Evolutionary conservation across 2,797 vertebrate species (phyloP).

Genomic region (Simalia tracyae): DNA sequence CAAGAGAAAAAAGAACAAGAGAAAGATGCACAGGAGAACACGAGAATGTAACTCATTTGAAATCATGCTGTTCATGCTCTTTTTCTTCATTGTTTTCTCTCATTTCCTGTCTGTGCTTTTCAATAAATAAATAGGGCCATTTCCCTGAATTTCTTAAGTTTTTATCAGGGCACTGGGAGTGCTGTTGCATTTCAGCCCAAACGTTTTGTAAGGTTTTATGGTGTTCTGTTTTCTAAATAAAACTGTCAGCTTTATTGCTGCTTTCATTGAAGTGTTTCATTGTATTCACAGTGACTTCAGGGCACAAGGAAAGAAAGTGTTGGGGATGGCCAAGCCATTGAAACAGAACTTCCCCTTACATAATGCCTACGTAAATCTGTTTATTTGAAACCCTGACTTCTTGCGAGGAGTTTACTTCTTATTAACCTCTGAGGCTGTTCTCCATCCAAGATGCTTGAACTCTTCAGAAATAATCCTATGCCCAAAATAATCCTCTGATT

Average conservation of each 20-base stretch:
- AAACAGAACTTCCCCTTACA: slow-evolving; percentile 36
- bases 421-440: slow-evolving; percentile 4
- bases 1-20: neutral
- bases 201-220: slow-evolving; percentile 35
- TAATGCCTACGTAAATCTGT: slow-evolving; percentile 45
- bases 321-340: neutral
- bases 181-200: slow-evolving; percentile 24
- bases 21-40: neutral
- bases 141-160: neutral
- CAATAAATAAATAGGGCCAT: neutral
- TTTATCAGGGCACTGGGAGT: slow-evolving; percentile 38
- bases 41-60: neutral
- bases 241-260: slow-evolving; percentile 45
- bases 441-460: neutral
- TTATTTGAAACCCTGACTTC: slow-evolving; percentile 31
- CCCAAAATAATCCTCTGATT: neutral
- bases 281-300: slow-evolving; percentile 35
- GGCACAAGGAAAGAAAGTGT: slow-evolving; percentile 29
- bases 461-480: neutral
- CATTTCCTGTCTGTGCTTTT: neutral
- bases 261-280: slow-evolving; percentile 41
- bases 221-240: slow-evolving; percentile 49
- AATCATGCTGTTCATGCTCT: neutral
- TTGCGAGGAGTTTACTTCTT: neutral
- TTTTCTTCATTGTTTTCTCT: neutral